Evolutionary conservation across 2,888 invertebrate genomes (phyloP).

Genomic region (Synanthedon andrenaeformis): DNA sequence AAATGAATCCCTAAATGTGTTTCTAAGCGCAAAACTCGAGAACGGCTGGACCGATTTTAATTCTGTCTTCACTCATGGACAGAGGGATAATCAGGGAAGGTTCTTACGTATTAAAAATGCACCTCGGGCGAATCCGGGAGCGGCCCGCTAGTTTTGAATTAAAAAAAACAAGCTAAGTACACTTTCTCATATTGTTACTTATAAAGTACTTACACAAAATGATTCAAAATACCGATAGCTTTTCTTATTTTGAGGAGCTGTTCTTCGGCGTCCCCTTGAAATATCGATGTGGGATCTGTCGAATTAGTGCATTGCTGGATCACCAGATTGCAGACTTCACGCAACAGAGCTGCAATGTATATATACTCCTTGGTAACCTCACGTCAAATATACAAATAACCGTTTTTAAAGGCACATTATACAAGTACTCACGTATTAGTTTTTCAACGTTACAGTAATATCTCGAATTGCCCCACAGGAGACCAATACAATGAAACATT

Average conservation of each 20-base stretch:
- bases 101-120: too few relatives aligned
- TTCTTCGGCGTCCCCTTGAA: conserved; percentile 88
- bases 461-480: conserved; percentile 87
- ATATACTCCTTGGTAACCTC: conserved; percentile 17
- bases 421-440: conserved; percentile 47
- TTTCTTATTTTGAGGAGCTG: conserved; percentile 71
- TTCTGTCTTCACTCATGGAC: too few relatives aligned
- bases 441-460: conserved; percentile 77
- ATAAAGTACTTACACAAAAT: conserved; percentile 65
- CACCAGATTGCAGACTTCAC: conserved; percentile 83
- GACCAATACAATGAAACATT: conserved; percentile 82
- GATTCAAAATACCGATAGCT: conserved; percentile 59
- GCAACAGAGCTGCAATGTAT: conserved; percentile 75
- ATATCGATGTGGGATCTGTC: conserved; percentile 83
- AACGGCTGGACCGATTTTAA: too few relatives aligned
- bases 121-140: too few relatives aligned
- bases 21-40: too few relatives aligned
- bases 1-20: too few relatives aligned
- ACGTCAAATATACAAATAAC: background rate
- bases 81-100: too few relatives aligned
- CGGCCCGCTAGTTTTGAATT: too few relatives aligned
- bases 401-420: background rate
- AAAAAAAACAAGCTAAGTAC: background rate
- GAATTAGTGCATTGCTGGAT: conserved; percentile 80
- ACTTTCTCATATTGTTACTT: too few relatives aligned